Evolutionary conservation across 2,888 invertebrate species (phyloP), one percentile per base, ranked within the genome.

Genomic region (Sepioteuthis lessoniana): DNA sequence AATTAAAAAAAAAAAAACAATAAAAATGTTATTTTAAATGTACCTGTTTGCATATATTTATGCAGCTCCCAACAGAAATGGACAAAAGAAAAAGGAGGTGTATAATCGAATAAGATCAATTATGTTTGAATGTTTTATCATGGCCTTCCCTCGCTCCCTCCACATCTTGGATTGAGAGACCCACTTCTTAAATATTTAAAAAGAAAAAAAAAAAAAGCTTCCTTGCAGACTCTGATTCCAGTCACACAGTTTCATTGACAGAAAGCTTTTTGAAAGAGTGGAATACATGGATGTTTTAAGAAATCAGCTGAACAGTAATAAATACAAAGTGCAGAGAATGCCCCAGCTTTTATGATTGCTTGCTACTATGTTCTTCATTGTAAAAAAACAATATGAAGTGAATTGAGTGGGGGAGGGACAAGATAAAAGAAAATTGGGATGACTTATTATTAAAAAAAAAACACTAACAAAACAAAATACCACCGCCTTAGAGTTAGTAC

Each of bases 111-210:
- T 76, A 76, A 76, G 76, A n/a, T 1, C 76, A 76, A 76, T 76
- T 76, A n/a, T n/a, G 76, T n/a, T 76, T 76, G n/a, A n/a, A 76
- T 76, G n/a, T n/a, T 76, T 76, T n/a, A 76, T 76, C 76, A 76
- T 16, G n/a, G n/a, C 76, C n/a, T n/a, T n/a, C 21, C 76, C 76
- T 25, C 60, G 31, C 31, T 31, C 55, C 55, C 55, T 55, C 55
- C 55, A 50, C 50, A 55, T 55, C 55, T 55, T 55, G 55, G 55
- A 55, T n/a, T 31, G n/a, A 76, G 16, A 76, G 16, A 76, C n/a
- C 3, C 76, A 76, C n/a, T 76, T 76, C 76, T 16, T 76, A 35
- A 76, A 76, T 76, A 76, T 76, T 76, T 13, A 76, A 76, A 60
- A 60, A 31, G 31, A 16, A 76, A n/a, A 13, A 76, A 76, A 76